phyloP scores from a whole-genome alignment of 2,797 vertebrate species.

The Poeciliopsis infans region DNA sequence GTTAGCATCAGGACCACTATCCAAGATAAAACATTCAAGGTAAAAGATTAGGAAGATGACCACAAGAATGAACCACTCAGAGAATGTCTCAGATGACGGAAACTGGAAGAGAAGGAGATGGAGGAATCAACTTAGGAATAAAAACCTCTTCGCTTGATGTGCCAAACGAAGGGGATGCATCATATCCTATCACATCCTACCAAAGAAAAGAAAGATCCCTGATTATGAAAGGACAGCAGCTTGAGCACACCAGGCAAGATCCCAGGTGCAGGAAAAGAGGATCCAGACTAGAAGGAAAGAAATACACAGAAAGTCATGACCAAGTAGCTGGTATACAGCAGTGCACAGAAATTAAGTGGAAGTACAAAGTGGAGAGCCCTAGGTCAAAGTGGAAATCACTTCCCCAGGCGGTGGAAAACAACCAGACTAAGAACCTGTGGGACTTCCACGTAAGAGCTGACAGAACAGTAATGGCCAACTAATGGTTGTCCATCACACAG shows the following conservation, averaged over 20 bases:
- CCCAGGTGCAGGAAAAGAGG: neutral
- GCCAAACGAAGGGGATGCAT: too few relatives aligned
- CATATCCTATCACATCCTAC: neutral
- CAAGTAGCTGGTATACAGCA: neutral
- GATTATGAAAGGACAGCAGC: neutral
- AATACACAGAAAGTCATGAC: neutral
- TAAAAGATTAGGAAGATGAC: neutral
- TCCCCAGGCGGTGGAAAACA: neutral
- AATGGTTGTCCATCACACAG: neutral
- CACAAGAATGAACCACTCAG: neutral
- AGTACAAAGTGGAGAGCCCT: neutral
- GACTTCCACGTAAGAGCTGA: neutral
- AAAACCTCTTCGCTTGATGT: neutral
- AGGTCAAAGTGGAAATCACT: neutral
- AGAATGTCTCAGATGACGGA: neutral
- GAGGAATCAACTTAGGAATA: neutral
- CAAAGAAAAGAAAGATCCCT: neutral
- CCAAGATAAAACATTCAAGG: neutral
- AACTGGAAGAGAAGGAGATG: neutral
- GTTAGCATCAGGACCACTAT: neutral
- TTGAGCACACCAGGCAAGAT: neutral
- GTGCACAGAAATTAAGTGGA: neutral
- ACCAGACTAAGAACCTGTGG: neutral
- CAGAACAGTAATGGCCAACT: neutral
- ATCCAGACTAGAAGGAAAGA: neutral